Base-by-base conservation (phyloP, 2,113 vertebrate species). In the Cygnus atratus region DNA sequence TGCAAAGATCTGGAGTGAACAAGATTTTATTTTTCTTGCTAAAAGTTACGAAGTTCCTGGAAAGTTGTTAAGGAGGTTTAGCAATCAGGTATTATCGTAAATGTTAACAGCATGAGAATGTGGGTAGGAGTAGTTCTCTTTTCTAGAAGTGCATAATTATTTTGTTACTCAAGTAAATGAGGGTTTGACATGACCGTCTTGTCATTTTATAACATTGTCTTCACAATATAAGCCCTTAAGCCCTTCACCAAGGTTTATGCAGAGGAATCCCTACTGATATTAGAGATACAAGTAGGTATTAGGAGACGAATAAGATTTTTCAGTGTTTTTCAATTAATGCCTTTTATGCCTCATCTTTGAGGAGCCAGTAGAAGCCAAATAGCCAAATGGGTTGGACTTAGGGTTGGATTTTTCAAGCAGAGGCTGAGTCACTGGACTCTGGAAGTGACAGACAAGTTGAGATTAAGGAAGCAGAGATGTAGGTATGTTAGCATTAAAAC, bases 161-260 rank as follows among this genome's bases (percentile, higher is more conserved):
- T 93, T 85, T 85, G 33, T 85, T 76, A 39, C 46, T 35, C 59
- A 74, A 85, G 74, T 44, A 52, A 22, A 6, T 15, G 21, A 37
- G 48, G 24, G 2, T 5, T 65, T 93, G 26, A 2, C 0, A 0
- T 73, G 33, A 28, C 18, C 61, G 11, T 82, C 28, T n/a, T 77
- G n/a, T 55, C 37, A 1, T 55, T 87, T 90, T 81, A 12, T 29
- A 22, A n/a, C 74, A 48, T 31, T 87, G 9, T 52, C 66, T 91
- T 87, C 39, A 66, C 33, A 17, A 1, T 81, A 20, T 50, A 35
- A 12, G 86, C 18, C 44, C 13, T 10, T 57, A 52, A 73, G 75
- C 48, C 18, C 18, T 88, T 91, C 39, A 87, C 13, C 15, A 37
- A 16, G 26, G 43, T 65, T 62, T 70, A 54, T 7, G 8, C 33